phyloP scores from a whole-genome alignment of 2,113 vertebrate genomes.

The Phalacrocorax brasilianus region DNA sequence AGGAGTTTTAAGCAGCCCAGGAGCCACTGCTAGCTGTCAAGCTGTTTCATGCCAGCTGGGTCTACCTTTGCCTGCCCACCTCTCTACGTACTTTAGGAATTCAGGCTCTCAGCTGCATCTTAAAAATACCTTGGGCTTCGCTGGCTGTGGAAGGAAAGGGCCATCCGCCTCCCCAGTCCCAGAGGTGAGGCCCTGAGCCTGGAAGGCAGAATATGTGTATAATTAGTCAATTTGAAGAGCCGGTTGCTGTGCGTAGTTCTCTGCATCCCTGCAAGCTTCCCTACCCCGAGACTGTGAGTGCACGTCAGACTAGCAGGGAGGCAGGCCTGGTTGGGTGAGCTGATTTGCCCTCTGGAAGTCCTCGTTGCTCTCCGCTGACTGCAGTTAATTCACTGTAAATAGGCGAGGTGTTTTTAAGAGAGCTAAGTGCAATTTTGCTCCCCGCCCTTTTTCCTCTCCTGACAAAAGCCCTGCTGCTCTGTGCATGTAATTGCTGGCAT shows the following conservation, averaged over 20 bases:
- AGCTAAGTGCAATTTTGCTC: not conserved
- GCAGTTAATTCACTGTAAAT: not conserved
- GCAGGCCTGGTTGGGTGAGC: not conserved
- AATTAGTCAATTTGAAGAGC: not conserved
- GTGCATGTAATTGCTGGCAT: accelerated
- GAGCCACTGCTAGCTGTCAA: not conserved
- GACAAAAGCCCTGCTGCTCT: not conserved
- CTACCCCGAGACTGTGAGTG: not conserved
- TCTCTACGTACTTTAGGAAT: not conserved
- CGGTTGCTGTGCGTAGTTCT: too few species aligned
- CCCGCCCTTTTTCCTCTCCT: not conserved
- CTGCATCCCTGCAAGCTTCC: too few species aligned
- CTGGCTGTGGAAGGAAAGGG: not conserved
- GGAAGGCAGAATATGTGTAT: not conserved
- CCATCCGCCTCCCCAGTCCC: too few species aligned
- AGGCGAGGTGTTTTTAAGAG: not conserved
- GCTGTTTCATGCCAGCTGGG: not conserved
- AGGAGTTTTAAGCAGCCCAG: not conserved
- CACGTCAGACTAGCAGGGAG: not conserved
- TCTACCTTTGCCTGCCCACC: not conserved
- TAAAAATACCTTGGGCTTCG: not conserved
- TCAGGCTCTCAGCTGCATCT: not conserved
- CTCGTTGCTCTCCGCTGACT: not conserved
- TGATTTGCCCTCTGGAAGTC: not conserved
- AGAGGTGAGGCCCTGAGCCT: not conserved